Evolutionary conservation across 2,888 invertebrate genomes (phyloP), one percentile per base, ranked within the genome.

Genomic region (Thereva nobilitata): DNA sequence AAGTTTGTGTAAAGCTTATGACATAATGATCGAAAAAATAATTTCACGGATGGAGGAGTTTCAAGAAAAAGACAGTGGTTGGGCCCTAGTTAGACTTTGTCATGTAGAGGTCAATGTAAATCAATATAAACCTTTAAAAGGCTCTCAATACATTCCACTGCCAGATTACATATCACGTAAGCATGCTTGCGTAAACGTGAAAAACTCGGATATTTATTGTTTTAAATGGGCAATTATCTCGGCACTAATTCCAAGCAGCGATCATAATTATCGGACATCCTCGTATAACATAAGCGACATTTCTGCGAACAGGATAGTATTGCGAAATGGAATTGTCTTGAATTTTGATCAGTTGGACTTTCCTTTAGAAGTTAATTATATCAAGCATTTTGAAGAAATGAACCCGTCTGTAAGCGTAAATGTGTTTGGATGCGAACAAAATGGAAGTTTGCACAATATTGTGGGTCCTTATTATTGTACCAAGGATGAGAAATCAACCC

Each of bases 221-320:
- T 73, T 74, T 45, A 68, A 70, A 38, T 74, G 74, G 73, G 68
- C 72, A 4, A 55, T 75, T 12, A 52, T 72, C 3, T 72, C 72
- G 3, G 72, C 72, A 8, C 47, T 76, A 23, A 6, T 5, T n/a
- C 53, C 23, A 5, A 35, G 7, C 12, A 10, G 7, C 35, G 4
- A 1, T 9, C 12, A 53, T 53, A 34, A 2, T 34, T 7, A 53
- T 53, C 53, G 53, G 7, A 35, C 53, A 23, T 6, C 53, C 34
- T 53, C 53, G n/a, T 53, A 53, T 34, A 7, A 12, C 23, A 53
- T 53, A 12, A 6, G 35, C 8, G 37, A 53, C 35, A 53, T 53
- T 53, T 34, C 53, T 6, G 37, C 35, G 5, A 34, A 35, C n/a
- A 53, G 6, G 34, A 35, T 53, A 34, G 34, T 5, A 53, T 12